Evolutionary conservation across 2,113 vertebrate genomes (phyloP).

Genomic region (Lampris incognitus): DNA sequence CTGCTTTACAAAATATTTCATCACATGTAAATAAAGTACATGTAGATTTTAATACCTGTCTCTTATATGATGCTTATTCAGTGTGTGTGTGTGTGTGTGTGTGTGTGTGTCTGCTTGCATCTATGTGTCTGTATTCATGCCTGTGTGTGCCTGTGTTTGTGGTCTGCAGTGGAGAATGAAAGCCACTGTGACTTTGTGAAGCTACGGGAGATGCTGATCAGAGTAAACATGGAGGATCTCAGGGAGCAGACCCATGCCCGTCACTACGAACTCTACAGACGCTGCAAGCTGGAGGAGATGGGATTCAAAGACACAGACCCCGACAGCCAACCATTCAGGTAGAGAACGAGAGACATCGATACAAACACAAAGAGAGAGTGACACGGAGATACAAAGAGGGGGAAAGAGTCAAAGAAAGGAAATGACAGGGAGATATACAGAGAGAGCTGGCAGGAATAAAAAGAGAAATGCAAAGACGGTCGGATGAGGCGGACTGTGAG

Average conservation of each 20-base stretch:
- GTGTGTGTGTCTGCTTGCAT: too few species aligned
- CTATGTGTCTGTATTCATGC: background rate
- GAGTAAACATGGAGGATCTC: constrained; percentile 99
- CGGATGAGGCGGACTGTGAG: too few species aligned
- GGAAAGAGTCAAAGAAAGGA: too few species aligned
- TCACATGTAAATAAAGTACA: too few species aligned
- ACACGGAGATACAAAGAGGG: too few species aligned
- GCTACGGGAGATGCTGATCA: constrained; percentile 95
- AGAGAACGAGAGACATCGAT: background rate
- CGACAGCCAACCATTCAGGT: constrained; percentile 97
- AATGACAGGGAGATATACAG: too few species aligned
- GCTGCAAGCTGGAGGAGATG: constrained; percentile 98
- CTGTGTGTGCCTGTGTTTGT: constrained; percentile 5
- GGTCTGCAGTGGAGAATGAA: constrained; percentile 91
- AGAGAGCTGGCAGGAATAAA: too few species aligned
- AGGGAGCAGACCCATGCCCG: constrained; percentile 96
- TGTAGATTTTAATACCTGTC: too few species aligned
- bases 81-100: too few species aligned
- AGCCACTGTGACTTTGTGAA: constrained; percentile 98
- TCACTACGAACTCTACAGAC: constrained; percentile 96
- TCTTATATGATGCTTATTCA: too few species aligned
- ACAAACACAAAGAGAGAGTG: background rate
- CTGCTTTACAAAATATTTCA: too few species aligned
- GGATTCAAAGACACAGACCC: constrained; percentile 97
- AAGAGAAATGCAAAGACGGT: too few species aligned